Conservation (phyloP, 1,140 invertebrate species). For the Oreohelix idahoensis region DNA sequence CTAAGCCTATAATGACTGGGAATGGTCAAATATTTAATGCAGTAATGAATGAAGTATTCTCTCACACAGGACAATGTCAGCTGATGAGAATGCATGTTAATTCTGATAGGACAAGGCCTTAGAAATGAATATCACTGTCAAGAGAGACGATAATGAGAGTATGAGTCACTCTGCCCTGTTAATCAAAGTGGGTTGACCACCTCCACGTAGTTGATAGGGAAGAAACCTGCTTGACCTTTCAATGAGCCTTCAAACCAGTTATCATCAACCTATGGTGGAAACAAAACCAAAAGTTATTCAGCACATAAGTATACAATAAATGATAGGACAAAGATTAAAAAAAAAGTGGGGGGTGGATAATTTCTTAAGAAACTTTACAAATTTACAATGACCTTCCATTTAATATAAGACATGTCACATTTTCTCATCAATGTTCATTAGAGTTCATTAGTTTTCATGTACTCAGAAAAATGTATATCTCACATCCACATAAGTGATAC, state of each 20-base stretch:
- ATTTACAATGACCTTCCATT: too few species aligned
- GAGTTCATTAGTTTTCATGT: too few species aligned
- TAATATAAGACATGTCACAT: too few species aligned
- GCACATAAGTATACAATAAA: too few species aligned
- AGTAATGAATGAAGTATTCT: neutral
- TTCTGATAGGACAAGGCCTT: neutral
- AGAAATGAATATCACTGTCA: neutral
- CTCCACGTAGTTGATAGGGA: constrained; percentile 73
- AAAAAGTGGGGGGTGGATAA: too few species aligned
- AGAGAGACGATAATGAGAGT: neutral
- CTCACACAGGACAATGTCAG: neutral
- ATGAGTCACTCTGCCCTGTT: neutral
- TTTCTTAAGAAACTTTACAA: too few species aligned
- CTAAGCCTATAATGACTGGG: neutral
- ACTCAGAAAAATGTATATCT: too few species aligned
- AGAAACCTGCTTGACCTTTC: constrained; percentile 67
- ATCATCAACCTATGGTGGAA: constrained; percentile 87
- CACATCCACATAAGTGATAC: too few species aligned
- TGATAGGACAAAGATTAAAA: too few species aligned
- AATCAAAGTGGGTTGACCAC: constrained; percentile 65
- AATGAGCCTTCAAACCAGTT: constrained; percentile 77
- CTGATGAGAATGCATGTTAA: neutral
- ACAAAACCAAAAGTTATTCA: too few species aligned
- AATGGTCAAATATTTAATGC: neutral
- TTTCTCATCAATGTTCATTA: too few species aligned